phyloP scores from a whole-genome alignment of 2,797 vertebrate genomes.

The Neosilurus mollespiculum region DNA sequence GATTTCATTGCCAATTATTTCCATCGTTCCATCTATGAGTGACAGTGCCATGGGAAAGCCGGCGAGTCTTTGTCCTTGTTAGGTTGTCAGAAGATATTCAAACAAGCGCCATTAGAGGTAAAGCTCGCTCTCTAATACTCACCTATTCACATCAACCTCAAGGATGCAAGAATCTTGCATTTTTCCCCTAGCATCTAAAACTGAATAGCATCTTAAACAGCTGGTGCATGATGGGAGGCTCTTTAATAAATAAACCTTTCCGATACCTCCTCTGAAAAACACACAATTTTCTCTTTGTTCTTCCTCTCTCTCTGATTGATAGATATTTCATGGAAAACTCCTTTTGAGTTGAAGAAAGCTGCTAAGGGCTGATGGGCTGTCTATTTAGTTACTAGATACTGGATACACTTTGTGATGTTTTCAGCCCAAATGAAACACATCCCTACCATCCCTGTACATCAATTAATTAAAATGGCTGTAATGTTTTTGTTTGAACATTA shows the following conservation, averaged over 20 bases:
- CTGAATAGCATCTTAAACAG: conserved; percentile 58
- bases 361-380: conserved; percentile 58
- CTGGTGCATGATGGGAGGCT: conserved; percentile 48
- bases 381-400: conserved; percentile 61
- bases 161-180: conserved; percentile 27
- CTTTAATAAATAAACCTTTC: conserved; percentile 58
- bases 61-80: conserved; percentile 36
- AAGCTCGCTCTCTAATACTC: conserved; percentile 55
- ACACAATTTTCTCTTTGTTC: conserved; percentile 66
- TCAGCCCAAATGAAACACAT: conserved; percentile 45
- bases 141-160: conserved; percentile 62
- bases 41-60: conserved; percentile 11
- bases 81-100: conserved; percentile 23
- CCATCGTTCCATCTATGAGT: neutral
- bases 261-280: conserved; percentile 53
- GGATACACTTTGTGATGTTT: conserved; percentile 48
- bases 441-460: conserved; percentile 24
- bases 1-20: conserved; percentile 27
- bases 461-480: conserved; percentile 37
- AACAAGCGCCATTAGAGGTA: conserved; percentile 40
- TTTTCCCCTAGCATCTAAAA: conserved; percentile 61
- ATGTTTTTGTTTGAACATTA: conserved; percentile 21
- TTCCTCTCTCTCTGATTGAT: conserved; percentile 62
- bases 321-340: conserved; percentile 66
- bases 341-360: conserved; percentile 62